Base-by-base conservation (phyloP, 1,140 invertebrate species). In the Drosophila obscura region DNA sequence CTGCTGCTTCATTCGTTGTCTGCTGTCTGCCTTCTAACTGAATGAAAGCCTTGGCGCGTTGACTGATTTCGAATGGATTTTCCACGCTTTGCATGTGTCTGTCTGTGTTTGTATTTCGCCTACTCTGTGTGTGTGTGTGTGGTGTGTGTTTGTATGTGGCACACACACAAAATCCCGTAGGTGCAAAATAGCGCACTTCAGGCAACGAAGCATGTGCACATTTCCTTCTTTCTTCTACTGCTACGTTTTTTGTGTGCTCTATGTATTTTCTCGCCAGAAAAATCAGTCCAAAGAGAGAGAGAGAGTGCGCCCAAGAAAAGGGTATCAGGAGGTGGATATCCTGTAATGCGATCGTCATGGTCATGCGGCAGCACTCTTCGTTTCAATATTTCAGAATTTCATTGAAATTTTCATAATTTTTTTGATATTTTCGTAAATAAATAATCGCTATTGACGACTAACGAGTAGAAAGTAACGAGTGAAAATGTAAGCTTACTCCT, bases 21-120 rank as follows among this genome's bases (percentile, higher is more conserved):
- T 72, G 46, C 64, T 80, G 78, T 73, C 78, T 72, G 80, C 69
- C 61, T 71, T 85, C 81, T 81, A 85, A 85, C 81, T 85, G 81
- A 85, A 87, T 85, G 82, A 87, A 81, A 81, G 81, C 81, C 81
- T 87, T 78, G 74, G 81, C 81, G 77, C 81, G 81, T 85, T 85
- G 82, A 85, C 82, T 85, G 82, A 85, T 85, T 85, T 75, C 82
- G 75, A 85, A 85, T 85, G 82, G 82, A 87, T 87, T 87, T 85
- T 82, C 74, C 41, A 39, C 63, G 26, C 44, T 44, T 55, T 64
- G 68, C 59, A 59, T 74, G 69, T 58, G 58, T 73, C 11, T 58
- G 58, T 74, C 11, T 13, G 7, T 15, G 9, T 35, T 13, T 62
- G 51, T 63, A 80, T 80, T 63, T 66, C 72, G 61, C 67, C 61